Percentiles rank a stretch among this genome's conserved stretches.
Evolutionary conservation across 2,888 invertebrate genomes (phyloP).

Genomic region (Parnassius mnemosyne): DNA sequence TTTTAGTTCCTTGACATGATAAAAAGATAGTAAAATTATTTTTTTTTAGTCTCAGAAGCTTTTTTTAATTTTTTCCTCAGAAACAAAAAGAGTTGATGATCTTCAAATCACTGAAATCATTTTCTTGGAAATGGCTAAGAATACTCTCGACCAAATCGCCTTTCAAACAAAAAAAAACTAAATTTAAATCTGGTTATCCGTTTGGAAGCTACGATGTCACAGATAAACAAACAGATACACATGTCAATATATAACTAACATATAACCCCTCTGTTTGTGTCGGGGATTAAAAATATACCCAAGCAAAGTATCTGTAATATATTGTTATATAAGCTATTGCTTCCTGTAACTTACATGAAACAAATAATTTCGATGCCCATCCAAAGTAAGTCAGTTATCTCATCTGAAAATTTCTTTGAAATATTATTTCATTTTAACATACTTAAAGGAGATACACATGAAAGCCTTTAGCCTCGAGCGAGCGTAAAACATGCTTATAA

Average conservation of each 20-base stretch:
- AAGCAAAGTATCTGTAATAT: background rate
- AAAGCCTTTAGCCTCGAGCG: background rate
- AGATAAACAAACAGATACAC: background rate
- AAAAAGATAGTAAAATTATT: too few relatives aligned
- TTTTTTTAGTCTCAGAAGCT: too few relatives aligned
- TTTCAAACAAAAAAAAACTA: too few relatives aligned
- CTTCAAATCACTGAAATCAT: too few relatives aligned
- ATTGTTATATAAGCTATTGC: background rate
- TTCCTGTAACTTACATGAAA: background rate
- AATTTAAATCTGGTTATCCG: too few relatives aligned
- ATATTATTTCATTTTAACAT: background rate
- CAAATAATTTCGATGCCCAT: background rate
- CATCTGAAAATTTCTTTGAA: constrained; percentile 1
- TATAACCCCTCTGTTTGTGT: too few relatives aligned
- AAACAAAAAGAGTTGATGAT: too few relatives aligned
- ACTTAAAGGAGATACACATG: background rate
- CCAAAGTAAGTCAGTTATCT: background rate
- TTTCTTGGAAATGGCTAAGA: too few relatives aligned
- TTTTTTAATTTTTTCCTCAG: too few relatives aligned
- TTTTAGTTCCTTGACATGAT: too few relatives aligned
- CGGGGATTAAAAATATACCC: background rate
- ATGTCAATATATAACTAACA: background rate
- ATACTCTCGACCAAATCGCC: too few relatives aligned
- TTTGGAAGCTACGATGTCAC: too few relatives aligned
- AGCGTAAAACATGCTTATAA: background rate